Base-by-base conservation (phyloP, 2,113 vertebrate genomes). In the Sakesphorus luctuosus region DNA sequence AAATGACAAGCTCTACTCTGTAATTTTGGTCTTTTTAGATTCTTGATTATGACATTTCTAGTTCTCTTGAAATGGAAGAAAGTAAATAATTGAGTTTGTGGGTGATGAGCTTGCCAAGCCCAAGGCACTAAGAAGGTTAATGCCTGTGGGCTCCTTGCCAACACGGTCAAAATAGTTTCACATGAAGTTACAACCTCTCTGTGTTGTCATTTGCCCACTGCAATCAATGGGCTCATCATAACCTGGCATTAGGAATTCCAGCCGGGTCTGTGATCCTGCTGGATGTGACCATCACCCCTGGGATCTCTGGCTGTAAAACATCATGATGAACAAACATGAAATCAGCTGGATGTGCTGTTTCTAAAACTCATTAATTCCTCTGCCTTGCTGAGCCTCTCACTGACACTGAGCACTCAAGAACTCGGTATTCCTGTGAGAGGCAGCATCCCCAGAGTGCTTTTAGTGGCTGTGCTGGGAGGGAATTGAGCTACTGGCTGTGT, bases 81-180 rank as follows among this genome's bases (percentile, higher is more conserved):
- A 94, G 88, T 95, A 91, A 97, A 71, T 95, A 91, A 92, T 83
- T 46, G 15, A 61, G 62, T 93, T 95, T 96, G 63, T 88, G 77
- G 43, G 46, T 55, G 86, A 89, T 74, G 91, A 96, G 89, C 94
- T 93, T 91, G 83, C 87, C 75, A 93, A 94, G 80, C 61, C 69
- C 55, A 75, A 82, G 56, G 91, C 75, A 89, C n/a, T 86, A 59
- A 65, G 77, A 97, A 93, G 61, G 15, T 89, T 92, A 93, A 76
- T 93, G 85, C 36, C 87, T 65, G 26, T 62, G 83, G 91, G 87
- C 82, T 96, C 75, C 59, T 71, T 73, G 80, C 86, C 94, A 97
- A 76, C n/a, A 59, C 0, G 2, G 77, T 74, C 62, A 93, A 75
- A 96, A 56, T 44, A 84, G 36, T 84, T 75, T 10, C 82, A 55